A percentile compares a stretch with the other conserved stretches of the same genome.
Conservation (phyloP, 2,113 vertebrate genomes). For the Amazona guildingii region DNA sequence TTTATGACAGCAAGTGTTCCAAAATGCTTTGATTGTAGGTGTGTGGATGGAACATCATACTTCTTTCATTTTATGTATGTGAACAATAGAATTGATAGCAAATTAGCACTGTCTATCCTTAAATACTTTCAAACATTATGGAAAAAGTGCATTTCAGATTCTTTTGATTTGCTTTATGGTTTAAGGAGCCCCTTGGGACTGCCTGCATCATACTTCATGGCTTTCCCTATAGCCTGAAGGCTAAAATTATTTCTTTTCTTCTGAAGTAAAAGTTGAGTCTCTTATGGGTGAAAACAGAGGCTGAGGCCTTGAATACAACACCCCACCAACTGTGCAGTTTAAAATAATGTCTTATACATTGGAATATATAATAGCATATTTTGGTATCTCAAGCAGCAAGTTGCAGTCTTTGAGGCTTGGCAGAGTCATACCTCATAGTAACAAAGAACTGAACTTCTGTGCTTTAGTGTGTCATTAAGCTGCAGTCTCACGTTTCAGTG, state of each 20-base stretch:
- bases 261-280: neutral
- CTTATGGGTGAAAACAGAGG: neutral
- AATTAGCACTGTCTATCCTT: neutral
- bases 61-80: neutral
- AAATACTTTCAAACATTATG: neutral
- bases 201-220: neutral
- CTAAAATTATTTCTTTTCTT: neutral
- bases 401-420: neutral
- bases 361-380: neutral
- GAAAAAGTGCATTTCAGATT: neutral
- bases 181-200: neutral
- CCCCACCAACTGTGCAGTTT: neutral
- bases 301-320: neutral
- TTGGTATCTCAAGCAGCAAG: neutral
- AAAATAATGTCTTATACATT: neutral
- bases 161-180: neutral
- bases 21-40: neutral
- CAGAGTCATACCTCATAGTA: neutral
- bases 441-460: neutral
- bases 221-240: neutral
- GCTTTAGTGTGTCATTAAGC: neutral
- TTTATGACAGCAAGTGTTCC: neutral
- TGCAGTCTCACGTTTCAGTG: conserved; percentile 4
- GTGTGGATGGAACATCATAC: neutral
- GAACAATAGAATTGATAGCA: neutral